A percentile compares a stretch with the other conserved stretches of the same genome.
Conservation (phyloP, 30 jellyfish, hydroid and myxozoan genomes). For the Aurelia coerulea region DNA sequence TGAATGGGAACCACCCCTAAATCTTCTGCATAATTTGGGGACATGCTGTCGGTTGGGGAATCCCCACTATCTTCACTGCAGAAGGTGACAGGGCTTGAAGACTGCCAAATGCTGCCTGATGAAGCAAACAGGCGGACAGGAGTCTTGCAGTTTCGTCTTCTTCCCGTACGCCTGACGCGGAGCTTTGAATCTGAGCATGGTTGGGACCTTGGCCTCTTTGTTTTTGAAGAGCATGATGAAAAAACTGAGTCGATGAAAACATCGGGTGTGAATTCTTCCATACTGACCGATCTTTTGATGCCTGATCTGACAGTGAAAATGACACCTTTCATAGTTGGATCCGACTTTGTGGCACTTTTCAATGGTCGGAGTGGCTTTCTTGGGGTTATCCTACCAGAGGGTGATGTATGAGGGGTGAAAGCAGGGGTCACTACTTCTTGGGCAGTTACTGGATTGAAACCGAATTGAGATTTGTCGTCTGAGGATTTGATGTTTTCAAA, state of each 20-base stretch:
- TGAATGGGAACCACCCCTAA: conserved; percentile 76
- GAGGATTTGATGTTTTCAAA: conserved; percentile 29
- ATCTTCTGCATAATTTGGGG: conserved; percentile 63
- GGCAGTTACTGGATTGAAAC: not conserved
- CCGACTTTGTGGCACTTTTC: conserved; percentile 75
- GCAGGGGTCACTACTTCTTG: conserved; percentile 40
- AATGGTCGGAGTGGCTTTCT: conserved; percentile 81
- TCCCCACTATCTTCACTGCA: conserved; percentile 71
- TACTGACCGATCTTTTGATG: conserved; percentile 52
- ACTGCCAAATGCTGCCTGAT: conserved; percentile 33
- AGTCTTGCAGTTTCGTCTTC: conserved; percentile 72
- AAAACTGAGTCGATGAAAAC: conserved; percentile 66
- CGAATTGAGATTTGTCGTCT: not conserved
- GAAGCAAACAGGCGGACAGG: conserved; percentile 69
- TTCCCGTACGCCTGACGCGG: conserved; percentile 43
- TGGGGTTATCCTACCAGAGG: conserved; percentile 71
- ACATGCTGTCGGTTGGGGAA: conserved; percentile 39
- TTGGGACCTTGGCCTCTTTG: conserved; percentile 64
- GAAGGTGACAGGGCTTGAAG: conserved; percentile 38
- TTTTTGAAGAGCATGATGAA: conserved; percentile 36
- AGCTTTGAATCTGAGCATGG: conserved; percentile 73
- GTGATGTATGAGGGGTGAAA: conserved; percentile 40
- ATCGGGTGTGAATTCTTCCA: conserved; percentile 71
- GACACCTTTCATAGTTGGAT: conserved; percentile 80
- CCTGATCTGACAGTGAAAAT: conserved; percentile 73